Conservation (phyloP, 1,140 invertebrate species). For the Drosophila fuyamai region DNA sequence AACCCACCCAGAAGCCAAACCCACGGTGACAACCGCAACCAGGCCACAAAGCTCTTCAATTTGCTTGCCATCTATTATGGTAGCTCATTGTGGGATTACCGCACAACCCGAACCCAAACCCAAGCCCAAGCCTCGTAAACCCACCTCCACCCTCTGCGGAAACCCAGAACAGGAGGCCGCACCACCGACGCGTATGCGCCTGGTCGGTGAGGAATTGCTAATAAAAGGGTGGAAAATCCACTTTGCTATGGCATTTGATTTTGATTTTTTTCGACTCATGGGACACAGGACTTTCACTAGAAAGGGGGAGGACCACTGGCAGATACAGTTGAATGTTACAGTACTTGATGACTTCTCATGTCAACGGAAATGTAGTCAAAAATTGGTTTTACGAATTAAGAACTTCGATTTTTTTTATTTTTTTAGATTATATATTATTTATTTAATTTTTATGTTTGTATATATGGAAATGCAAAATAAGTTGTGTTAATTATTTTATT, state of each 20-base stretch:
- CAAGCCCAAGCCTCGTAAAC: conserved; percentile 10
- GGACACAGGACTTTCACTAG: conserved; percentile 30
- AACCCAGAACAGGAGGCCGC: conserved; percentile 16
- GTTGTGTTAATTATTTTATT: too few species aligned
- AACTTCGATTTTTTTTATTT: background rate
- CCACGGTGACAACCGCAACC: conserved; percentile 69
- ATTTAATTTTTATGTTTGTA: too few species aligned
- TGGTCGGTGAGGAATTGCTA: conserved; percentile 68
- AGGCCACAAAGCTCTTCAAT: conserved; percentile 84
- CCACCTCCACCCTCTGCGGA: conserved; percentile 9
- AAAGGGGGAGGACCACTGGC: conserved; percentile 7
- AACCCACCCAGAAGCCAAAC: conserved; percentile 34
- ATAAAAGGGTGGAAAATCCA: conserved; percentile 84
- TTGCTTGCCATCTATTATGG: conserved; percentile 84
- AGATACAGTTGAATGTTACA: conserved; percentile 46
- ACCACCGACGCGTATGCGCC: conserved; percentile 41
- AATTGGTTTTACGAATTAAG: background rate
- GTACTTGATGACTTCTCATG: conserved; percentile 60
- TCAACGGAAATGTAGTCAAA: conserved; percentile 47
- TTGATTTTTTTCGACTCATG: conserved; percentile 72
- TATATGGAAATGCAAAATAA: too few species aligned
- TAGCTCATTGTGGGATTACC: conserved; percentile 84
- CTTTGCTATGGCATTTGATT: conserved; percentile 84
- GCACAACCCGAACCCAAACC: conserved; percentile 30
- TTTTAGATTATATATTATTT: too few species aligned